Conservation (phyloP, 1,140 invertebrate genomes). For the Heliconius hewitsoni region DNA sequence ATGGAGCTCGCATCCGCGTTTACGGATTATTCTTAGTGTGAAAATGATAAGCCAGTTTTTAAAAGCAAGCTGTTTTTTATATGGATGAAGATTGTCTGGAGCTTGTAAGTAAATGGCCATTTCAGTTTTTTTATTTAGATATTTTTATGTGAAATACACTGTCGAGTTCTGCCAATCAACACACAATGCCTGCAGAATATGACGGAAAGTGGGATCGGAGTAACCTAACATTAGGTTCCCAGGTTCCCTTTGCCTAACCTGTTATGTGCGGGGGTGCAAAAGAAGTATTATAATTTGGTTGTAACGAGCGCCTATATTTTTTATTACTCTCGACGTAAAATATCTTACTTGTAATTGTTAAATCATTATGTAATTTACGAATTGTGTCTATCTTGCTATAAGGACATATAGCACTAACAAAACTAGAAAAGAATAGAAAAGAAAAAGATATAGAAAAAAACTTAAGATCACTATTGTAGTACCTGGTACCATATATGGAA, state of each 20-base stretch:
- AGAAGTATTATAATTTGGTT: no score
- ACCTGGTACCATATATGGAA: neutral
- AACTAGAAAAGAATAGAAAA: neutral
- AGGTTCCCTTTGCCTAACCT: no score
- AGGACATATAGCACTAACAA: neutral
- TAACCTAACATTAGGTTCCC: no score
- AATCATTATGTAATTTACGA: no score
- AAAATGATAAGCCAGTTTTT: constrained; percentile 56
- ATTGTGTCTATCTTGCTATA: no score
- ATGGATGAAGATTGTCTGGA: no score
- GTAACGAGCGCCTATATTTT: no score
- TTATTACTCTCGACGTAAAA: no score
- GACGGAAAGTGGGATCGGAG: neutral
- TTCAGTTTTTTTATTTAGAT: no score
- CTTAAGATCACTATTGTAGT: neutral
- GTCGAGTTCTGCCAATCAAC: neutral
- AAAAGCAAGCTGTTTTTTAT: neutral
- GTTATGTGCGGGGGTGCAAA: no score
- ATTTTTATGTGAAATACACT: no score
- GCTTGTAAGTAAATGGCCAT: neutral
- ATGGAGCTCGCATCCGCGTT: constrained; percentile 50
- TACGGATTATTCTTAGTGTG: constrained; percentile 56
- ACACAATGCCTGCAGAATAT: neutral
- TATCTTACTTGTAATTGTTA: no score
- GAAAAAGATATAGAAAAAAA: neutral